Conservation (phyloP, 2,797 vertebrate genomes). For the Nyctibius grandis region DNA sequence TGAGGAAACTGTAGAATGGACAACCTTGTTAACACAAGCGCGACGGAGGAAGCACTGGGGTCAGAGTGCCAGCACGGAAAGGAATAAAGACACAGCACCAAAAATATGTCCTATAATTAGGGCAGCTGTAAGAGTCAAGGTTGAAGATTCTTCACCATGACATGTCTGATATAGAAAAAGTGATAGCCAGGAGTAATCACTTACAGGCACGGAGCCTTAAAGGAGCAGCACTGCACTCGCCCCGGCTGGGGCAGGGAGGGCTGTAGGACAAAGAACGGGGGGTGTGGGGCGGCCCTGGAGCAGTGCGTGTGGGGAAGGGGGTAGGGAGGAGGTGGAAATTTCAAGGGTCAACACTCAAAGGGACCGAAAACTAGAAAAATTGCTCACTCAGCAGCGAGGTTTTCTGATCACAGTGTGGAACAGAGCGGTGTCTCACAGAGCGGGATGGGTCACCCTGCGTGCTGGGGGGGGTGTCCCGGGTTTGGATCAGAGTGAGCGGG, state of each 20-base stretch:
- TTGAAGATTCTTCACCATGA: conserved; percentile 72
- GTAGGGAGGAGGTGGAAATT: not conserved
- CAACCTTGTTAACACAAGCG: conserved; percentile 71
- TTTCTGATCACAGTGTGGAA: conserved; percentile 19
- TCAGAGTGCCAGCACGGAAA: conserved; percentile 58
- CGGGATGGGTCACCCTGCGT: rapidly evolving
- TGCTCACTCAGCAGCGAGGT: not conserved
- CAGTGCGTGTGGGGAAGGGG: not conserved
- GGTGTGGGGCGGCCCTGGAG: not conserved
- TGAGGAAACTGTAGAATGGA: conserved; percentile 62
- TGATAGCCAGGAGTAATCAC: conserved; percentile 64
- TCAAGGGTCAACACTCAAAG: conserved; percentile 27
- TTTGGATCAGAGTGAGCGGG: not conserved
- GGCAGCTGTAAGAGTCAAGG: conserved; percentile 71
- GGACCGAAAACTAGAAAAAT: not conserved
- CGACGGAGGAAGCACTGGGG: conserved; percentile 63
- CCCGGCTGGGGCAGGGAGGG: not conserved
- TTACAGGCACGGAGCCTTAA: conserved; percentile 62
- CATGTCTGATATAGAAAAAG: conserved; percentile 68
- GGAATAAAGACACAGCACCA: conserved; percentile 69
- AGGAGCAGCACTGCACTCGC: conserved; percentile 19
- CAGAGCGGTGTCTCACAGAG: not conserved
- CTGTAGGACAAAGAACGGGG: not conserved
- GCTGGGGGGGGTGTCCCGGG: not conserved
- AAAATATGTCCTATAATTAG: conserved; percentile 74